Base-by-base conservation (phyloP, 2,113 vertebrate genomes). In the Rhinoptilus africanus region DNA sequence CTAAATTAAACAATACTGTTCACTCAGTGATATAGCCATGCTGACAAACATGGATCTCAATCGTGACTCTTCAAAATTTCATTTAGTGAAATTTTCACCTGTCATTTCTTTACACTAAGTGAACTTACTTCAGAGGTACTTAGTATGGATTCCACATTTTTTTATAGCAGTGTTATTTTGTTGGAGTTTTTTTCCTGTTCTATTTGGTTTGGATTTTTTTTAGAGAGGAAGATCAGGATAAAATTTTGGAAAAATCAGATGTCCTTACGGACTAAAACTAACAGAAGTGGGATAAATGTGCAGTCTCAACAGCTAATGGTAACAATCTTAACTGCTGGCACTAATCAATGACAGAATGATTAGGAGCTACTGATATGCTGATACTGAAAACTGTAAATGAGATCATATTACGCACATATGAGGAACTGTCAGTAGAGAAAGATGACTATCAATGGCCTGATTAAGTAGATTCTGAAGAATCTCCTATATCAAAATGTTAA, bases 331-430 rank as follows among this genome's bases (percentile, higher is more conserved):
- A 72, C 30, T 60, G 24, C 62, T 64, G 45, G 16, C 35, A 90
- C 57, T 66, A 83, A 95, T 88, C 71, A 57, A 10, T 75, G 62
- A 23, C 51, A 85, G 43, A 72, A 93, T 45, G 43, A 79, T 83
- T 76, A 85, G 37, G 39, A 85, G 12, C 43, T 69, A 68, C 39
- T 83, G 88, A 72, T 68, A 43, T 3, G 73, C 77, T 77, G 53
- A 77, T 72, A 75, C 8, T n/a, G 27, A 85, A 93, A 90, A 88
- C 69, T 73, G 48, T 37, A 80, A 83, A 85, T 76, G 30, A 24
- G 10, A 48, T 83, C 7, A 73, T 39, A 60, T 21, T 53, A 56
- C 82, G 69, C 39, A 83, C 23, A 76, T 54, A 60, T 43, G 72
- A 89, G 45, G 45, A 43, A 69, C 50, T 80, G 37, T 63, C 64